Evolutionary conservation across 2,797 vertebrate species (phyloP).

Genomic region (Phalloptychus januarius): DNA sequence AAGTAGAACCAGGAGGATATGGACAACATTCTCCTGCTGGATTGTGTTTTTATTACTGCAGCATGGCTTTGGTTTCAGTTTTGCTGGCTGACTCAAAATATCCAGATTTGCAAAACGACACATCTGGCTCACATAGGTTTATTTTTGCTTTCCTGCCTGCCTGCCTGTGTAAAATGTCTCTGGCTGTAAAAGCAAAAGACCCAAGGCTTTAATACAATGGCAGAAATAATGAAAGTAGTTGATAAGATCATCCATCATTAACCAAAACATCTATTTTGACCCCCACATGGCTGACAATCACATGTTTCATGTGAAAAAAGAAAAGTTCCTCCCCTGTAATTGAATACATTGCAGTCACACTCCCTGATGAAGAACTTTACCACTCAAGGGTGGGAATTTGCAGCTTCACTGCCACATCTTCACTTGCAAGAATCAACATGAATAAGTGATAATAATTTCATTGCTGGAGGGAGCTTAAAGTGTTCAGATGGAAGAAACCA

Average conservation of each 20-base stretch:
- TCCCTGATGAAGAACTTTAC: conserved; percentile 1
- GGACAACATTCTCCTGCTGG: conserved; percentile 44
- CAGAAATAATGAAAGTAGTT: conserved; percentile 10
- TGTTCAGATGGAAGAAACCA: conserved; percentile 1
- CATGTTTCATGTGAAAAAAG: background rate
- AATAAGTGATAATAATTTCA: conserved; percentile 12
- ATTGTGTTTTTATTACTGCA: conserved; percentile 73
- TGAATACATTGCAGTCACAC: background rate
- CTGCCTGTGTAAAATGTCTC: conserved; percentile 25
- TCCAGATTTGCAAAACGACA: conserved; percentile 38
- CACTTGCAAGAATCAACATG: conserved; percentile 17
- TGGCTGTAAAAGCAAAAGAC: conserved; percentile 7
- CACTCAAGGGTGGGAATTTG: background rate
- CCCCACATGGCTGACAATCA: background rate
- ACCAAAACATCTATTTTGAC: conserved; percentile 4
- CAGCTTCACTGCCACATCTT: conserved; percentile 8
- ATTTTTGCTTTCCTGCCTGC: conserved; percentile 12
- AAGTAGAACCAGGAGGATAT: conserved; percentile 46
- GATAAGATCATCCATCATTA: conserved; percentile 1
- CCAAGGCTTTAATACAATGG: conserved; percentile 1
- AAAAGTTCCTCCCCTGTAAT: background rate
- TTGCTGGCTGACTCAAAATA: conserved; percentile 62
- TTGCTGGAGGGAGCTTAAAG: background rate
- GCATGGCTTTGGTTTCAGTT: conserved; percentile 64
- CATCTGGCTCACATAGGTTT: conserved; percentile 71